Evolutionary conservation across 2,113 vertebrate genomes (phyloP).

Genomic region (Cryptoleucopteryx plumbea): DNA sequence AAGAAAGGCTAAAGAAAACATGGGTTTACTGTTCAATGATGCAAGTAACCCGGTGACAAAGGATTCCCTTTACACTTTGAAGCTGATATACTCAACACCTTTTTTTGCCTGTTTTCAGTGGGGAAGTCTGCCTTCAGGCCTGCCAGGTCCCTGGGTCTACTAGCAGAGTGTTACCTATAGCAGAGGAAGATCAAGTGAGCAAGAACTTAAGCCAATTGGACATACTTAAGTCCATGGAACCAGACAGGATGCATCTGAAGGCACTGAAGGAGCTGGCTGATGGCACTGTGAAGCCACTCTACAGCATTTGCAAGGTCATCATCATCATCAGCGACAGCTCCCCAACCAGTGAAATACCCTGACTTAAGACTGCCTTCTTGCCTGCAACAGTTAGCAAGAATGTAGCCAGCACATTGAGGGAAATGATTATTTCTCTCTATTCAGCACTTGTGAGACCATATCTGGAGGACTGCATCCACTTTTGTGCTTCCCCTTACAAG

Average conservation of each 20-base stretch:
- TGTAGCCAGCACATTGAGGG: neutral
- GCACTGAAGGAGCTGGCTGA: neutral
- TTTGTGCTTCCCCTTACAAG: neutral
- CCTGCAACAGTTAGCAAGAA: neutral
- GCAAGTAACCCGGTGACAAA: neutral
- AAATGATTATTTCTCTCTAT: neutral
- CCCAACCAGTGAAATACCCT: neutral
- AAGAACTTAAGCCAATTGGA: neutral
- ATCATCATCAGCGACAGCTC: fast-evolving
- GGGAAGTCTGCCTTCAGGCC: neutral
- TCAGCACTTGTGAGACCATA: fast-evolving
- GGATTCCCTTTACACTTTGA: neutral
- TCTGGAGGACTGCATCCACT: neutral
- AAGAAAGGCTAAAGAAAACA: neutral
- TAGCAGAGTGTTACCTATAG: neutral
- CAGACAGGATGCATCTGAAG: neutral
- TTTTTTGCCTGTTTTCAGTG: neutral
- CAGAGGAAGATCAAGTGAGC: neutral
- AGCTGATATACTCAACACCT: neutral
- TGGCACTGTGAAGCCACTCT: neutral
- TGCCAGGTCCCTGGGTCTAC: neutral
- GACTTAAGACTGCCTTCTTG: neutral
- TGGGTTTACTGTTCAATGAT: neutral
- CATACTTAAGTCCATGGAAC: neutral
- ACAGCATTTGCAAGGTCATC: neutral